These are phyloP conservation scores for Ophraella communa DNA, from an alignment of 2,888 invertebrate genomes.

Conservation along the genomic window DNA sequence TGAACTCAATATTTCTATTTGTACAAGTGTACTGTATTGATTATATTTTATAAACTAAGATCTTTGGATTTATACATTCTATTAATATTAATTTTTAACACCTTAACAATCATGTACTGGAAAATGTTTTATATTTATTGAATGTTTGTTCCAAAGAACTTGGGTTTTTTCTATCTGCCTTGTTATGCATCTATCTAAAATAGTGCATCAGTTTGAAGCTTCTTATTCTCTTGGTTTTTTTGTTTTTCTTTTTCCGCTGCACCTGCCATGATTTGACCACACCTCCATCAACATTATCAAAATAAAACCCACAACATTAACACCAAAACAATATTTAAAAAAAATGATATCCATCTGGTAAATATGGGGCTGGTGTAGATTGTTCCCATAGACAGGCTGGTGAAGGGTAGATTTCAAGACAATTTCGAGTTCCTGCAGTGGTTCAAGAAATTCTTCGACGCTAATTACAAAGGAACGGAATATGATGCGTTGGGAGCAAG, in stretches of 20 bases:
- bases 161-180: background rate
- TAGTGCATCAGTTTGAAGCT: constrained; percentile 1
- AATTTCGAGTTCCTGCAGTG: constrained; percentile 99
- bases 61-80: background rate
- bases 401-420: constrained; percentile 98
- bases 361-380: constrained; percentile 66
- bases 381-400: constrained; percentile 91
- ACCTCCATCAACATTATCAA: background rate
- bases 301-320: constrained; percentile 13
- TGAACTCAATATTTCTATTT: background rate
- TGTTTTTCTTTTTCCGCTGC: constrained; percentile 21
- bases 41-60: background rate
- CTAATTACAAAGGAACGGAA: constrained; percentile 94
- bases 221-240: constrained; percentile 17
- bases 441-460: constrained; percentile 99
- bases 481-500: constrained; percentile 91
- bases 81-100: too few relatives aligned
- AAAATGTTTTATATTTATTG: background rate
- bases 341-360: too few relatives aligned
- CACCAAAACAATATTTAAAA: too few relatives aligned
- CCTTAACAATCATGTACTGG: too few relatives aligned
- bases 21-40: background rate
- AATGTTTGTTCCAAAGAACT: background rate
- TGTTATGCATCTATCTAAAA: background rate
- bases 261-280: constrained; percentile 6